Conservation (phyloP, 1,140 invertebrate genomes). For the Amyelois transitella region DNA sequence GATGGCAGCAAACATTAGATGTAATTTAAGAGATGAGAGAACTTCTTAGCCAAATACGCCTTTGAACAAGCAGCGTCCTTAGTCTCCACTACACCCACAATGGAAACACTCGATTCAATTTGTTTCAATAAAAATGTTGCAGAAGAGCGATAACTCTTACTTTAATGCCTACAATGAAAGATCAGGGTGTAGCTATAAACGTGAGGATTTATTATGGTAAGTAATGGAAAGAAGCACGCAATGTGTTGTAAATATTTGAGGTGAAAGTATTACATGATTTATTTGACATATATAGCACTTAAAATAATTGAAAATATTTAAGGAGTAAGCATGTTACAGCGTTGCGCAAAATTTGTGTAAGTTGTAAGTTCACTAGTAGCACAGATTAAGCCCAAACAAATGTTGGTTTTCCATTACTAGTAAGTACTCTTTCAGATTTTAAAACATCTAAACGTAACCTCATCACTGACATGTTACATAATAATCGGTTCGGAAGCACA, state of each 20-base stretch:
- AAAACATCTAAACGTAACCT: neutral
- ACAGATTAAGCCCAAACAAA: too few species aligned
- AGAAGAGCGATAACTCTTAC: neutral
- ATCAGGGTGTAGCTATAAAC: neutral
- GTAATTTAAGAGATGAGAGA: too few species aligned
- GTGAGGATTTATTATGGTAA: neutral
- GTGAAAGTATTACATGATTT: neutral
- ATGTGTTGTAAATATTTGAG: slow-evolving; percentile 1
- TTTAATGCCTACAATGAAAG: neutral
- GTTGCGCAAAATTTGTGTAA: too few species aligned
- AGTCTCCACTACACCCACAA: slow-evolving; percentile 3
- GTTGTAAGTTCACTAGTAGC: too few species aligned
- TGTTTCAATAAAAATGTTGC: neutral
- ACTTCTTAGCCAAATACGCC: neutral
- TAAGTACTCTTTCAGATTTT: too few species aligned
- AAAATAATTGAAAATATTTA: too few species aligned
- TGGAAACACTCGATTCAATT: neutral
- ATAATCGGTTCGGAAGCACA: slow-evolving; percentile 45
- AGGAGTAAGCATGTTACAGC: too few species aligned
- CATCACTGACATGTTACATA: slow-evolving; percentile 25
- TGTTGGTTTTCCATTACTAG: too few species aligned
- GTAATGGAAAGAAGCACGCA: neutral
- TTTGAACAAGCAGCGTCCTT: slow-evolving; percentile 7
- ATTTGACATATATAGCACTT: too few species aligned
- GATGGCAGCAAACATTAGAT: too few species aligned